Evolutionary conservation across 1,140 invertebrate species (phyloP), one percentile per base, ranked within the genome.

Genomic region (Globodera rostochiensis): DNA sequence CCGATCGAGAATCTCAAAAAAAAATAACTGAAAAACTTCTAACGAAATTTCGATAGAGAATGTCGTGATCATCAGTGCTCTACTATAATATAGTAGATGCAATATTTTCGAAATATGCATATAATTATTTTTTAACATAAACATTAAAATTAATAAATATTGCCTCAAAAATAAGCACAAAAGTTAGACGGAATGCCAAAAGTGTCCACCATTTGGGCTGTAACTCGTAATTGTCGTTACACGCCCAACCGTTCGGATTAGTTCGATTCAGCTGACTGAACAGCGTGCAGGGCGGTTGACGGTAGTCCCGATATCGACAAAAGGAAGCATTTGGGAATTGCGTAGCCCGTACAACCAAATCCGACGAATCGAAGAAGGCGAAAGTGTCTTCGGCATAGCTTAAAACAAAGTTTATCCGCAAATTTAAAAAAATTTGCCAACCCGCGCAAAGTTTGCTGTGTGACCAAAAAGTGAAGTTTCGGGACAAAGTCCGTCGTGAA

Each of bases 401-500:
- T 15, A 50, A 73, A 19, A 7, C 1, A 36, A 36, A 36, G 36
- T 36, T 19, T 36, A 36, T 4, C 77, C 45, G 76, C 47, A 46
- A 84, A 36, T 36, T 36, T 36, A 25, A 25, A 25, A 36, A 36
- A 36, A 36, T 36, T 36, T 36, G 36, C 36, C 36, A 36, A 80
- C 15, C 82, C 82, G 5, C 81, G 13, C 47, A 82, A 46, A 9
- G 67, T 57, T 13, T 70, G 53, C 6, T 86, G 73, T 4, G 82
- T 82, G 19, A 89, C 19, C 82, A 92, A 91, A 90, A 98, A 98
- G 9, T 98, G 94, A 69, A 98, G 87, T 73, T 94, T 93, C 13
- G 97, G 96, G 82, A 99, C 95, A 91, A 98, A 96, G 87, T 98
- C 96, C 0, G 96, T 98, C 4, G 97, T 98, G 91, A 99, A 99